Conservation (phyloP, 2,888 invertebrate genomes). For the Meiosimyza platycephala region DNA sequence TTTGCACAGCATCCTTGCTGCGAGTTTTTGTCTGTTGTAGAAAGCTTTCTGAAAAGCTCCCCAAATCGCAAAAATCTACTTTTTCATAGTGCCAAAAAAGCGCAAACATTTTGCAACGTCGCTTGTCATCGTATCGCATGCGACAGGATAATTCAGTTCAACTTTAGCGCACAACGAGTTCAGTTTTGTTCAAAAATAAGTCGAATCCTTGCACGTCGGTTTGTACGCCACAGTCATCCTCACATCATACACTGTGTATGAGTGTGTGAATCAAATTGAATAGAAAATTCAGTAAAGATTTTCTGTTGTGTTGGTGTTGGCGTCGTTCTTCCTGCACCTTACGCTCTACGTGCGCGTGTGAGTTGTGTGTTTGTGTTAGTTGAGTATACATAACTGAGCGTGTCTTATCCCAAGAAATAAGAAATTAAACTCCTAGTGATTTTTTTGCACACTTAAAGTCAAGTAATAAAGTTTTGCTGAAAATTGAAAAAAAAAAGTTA, state of each 20-base stretch:
- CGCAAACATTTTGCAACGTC: not conserved
- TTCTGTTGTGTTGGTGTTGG: not conserved
- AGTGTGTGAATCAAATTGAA: constrained; percentile 4
- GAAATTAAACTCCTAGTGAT: not conserved
- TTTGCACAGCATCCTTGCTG: constrained; percentile 2
- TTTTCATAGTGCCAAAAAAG: too few relatives aligned
- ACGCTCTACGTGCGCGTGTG: not conserved
- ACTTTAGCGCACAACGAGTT: constrained; percentile 57
- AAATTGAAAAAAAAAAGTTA: not conserved
- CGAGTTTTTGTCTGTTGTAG: not conserved
- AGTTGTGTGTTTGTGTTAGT: constrained; percentile 9
- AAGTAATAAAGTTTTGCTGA: too few relatives aligned
- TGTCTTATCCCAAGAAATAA: constrained; percentile 1
- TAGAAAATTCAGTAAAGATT: not conserved
- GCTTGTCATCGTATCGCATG: constrained; percentile 4
- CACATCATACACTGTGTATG: constrained; percentile 12
- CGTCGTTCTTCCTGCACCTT: not conserved
- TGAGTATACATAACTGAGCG: constrained; percentile 31
- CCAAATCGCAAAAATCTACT: too few relatives aligned
- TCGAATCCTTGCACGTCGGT: not conserved
- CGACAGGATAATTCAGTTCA: constrained; percentile 47
- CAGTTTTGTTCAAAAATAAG: constrained; percentile 48
- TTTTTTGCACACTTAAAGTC: too few relatives aligned
- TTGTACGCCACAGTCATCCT: too few relatives aligned
- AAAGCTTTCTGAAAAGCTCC: not conserved